These are phyloP conservation scores for Parnassius orleans DNA, from an alignment of 2,888 invertebrate species.

Conservation along the genomic window DNA sequence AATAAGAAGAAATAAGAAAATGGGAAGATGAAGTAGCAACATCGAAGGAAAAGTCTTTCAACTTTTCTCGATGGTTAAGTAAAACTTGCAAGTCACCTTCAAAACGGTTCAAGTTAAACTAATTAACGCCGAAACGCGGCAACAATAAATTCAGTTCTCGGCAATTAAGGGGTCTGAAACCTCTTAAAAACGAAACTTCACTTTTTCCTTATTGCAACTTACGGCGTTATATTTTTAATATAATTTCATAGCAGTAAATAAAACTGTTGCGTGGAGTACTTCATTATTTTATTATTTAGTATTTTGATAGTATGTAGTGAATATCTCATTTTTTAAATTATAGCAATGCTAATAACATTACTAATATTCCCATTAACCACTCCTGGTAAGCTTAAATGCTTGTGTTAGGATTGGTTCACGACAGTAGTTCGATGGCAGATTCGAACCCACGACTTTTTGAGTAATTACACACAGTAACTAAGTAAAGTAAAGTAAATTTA, in stretches of 20 bases:
- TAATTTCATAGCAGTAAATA: background rate
- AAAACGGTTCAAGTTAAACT: background rate
- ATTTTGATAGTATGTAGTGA: background rate
- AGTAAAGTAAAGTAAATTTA: too few relatives aligned
- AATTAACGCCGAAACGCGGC: slow-evolving; percentile 15
- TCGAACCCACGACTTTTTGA: too few relatives aligned
- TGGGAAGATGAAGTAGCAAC: too few relatives aligned
- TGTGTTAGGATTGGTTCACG: too few relatives aligned
- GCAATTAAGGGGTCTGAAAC: slow-evolving; percentile 8
- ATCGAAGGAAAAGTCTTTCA: too few relatives aligned
- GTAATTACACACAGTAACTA: too few relatives aligned
- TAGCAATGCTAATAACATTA: too few relatives aligned
- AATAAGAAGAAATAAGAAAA: too few relatives aligned
- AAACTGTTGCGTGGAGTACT: background rate
- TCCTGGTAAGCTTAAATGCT: too few relatives aligned
- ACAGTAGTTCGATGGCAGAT: too few relatives aligned
- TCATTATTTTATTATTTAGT: background rate
- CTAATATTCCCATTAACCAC: too few relatives aligned
- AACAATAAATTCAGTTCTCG: slow-evolving; percentile 9
- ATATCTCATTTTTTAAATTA: too few relatives aligned
- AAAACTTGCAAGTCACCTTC: background rate
- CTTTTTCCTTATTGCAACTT: background rate
- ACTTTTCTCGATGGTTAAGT: background rate
- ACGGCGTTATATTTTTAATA: background rate
- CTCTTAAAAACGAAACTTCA: background rate